phyloP scores from a whole-genome alignment of 64 coral and sea anemone species.

The Astreopora myriophthalma region DNA sequence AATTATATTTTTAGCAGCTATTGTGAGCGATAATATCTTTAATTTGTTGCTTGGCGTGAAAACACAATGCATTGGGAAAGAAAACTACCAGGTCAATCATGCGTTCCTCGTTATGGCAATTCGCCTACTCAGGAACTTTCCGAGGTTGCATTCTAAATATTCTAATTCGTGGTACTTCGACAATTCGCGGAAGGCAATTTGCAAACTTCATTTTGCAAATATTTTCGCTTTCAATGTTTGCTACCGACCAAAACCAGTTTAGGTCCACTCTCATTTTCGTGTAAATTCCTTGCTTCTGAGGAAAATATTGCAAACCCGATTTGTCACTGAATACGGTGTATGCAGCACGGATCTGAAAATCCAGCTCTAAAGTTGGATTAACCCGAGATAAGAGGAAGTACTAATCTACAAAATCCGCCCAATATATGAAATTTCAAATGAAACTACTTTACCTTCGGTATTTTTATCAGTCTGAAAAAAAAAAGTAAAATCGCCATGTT shows the following conservation, averaged over 20 bases:
- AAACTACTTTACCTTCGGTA: background rate
- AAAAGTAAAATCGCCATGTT: too few relatives aligned
- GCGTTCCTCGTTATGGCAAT: background rate
- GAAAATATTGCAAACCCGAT: background rate
- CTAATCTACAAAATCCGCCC: background rate
- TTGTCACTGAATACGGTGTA: background rate
- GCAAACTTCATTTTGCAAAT: background rate
- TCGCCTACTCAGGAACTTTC: background rate
- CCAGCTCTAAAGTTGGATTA: background rate
- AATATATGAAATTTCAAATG: background rate
- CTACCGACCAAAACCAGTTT: background rate
- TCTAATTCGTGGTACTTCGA: too few relatives aligned
- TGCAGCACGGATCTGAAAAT: background rate
- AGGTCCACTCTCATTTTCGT: background rate
- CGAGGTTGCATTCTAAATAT: background rate
- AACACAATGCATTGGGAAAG: background rate
- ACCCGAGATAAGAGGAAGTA: background rate
- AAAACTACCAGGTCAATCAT: background rate
- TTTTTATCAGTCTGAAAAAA: background rate
- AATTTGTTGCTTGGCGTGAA: background rate
- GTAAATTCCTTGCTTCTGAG: background rate
- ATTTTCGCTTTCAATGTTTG: background rate
- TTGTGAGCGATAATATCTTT: background rate
- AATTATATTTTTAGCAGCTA: constrained; percentile 12
- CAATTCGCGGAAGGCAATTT: too few relatives aligned